phyloP scores from a whole-genome alignment of 2,888 invertebrate genomes.

The Rhagonycha lutea region DNA sequence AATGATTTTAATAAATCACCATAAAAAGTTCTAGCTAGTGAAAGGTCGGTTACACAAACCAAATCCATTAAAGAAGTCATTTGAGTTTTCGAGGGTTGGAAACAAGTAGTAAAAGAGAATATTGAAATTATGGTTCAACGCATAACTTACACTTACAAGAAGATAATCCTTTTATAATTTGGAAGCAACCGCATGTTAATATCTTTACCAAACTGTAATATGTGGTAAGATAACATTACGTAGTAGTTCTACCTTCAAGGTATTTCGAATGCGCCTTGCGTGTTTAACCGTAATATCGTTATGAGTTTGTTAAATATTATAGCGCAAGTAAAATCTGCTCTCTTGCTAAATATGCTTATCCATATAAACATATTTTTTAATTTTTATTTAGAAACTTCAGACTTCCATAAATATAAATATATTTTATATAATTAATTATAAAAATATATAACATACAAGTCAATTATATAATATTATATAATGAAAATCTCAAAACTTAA shows the following conservation, averaged over 20 bases:
- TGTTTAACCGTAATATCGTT: not conserved
- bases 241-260: conserved; percentile 18
- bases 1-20: conserved; percentile 18
- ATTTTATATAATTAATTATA: too few relatives aligned
- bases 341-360: not conserved
- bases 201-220: conserved; percentile 28
- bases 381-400: not conserved
- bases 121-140: conserved; percentile 22
- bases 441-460: too few relatives aligned
- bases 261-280: not conserved
- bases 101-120: conserved; percentile 20
- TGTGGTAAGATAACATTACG: conserved; percentile 27
- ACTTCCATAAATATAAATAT: too few relatives aligned
- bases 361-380: not conserved
- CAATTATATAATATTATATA: too few relatives aligned
- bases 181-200: conserved; percentile 28
- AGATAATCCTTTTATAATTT: conserved; percentile 33
- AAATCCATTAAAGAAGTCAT: conserved; percentile 21
- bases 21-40: conserved; percentile 15
- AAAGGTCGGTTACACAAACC: conserved; percentile 20
- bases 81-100: conserved; percentile 7
- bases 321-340: not conserved
- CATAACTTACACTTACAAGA: conserved; percentile 30
- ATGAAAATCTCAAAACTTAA: too few relatives aligned
- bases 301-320: not conserved